Evolutionary conservation across 2,888 invertebrate genomes (phyloP).

Genomic region (Sclerodermus sp.): DNA sequence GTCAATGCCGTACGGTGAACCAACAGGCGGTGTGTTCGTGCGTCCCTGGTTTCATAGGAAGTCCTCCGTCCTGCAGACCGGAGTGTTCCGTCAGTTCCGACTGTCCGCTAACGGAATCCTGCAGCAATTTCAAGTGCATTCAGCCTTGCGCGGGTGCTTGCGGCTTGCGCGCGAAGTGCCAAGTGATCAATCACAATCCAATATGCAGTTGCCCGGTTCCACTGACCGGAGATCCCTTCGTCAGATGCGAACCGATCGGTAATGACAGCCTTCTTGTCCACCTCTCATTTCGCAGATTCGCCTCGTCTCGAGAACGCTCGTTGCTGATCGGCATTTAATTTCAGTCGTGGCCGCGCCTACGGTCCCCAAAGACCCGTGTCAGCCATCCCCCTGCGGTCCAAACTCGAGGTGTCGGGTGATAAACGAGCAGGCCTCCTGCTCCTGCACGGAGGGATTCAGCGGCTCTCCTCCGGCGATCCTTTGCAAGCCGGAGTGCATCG

Average conservation of each 20-base stretch:
- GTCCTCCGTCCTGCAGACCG: slow-evolving; percentile 56
- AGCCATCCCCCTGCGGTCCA: slow-evolving; percentile 77
- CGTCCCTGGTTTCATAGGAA: slow-evolving; percentile 52
- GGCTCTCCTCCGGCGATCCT: slow-evolving; percentile 68
- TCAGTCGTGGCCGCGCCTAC: background rate
- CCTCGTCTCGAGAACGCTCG: no score
- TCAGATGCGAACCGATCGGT: slow-evolving; percentile 48
- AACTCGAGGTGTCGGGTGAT: slow-evolving; percentile 66
- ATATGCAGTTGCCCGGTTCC: slow-evolving; percentile 80
- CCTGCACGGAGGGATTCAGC: slow-evolving; percentile 61
- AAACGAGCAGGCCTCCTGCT: slow-evolving; percentile 68
- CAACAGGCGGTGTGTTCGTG: slow-evolving; percentile 61
- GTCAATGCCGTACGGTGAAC: slow-evolving; percentile 60
- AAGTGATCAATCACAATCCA: slow-evolving; percentile 78
- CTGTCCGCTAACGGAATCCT: slow-evolving; percentile 55
- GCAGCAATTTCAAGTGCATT: slow-evolving; percentile 57
- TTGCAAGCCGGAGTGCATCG: slow-evolving; percentile 70
- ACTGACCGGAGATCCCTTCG: slow-evolving; percentile 75
- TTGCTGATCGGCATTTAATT: background rate
- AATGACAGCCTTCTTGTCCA: no score
- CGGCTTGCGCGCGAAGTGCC: slow-evolving; percentile 77
- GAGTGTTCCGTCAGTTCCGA: slow-evolving; percentile 61
- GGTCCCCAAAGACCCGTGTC: slow-evolving; percentile 67
- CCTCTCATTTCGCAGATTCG: no score
- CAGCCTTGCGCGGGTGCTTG: slow-evolving; percentile 65